Base-by-base conservation (phyloP, 2,888 invertebrate species). In the Polymixis flavicincta region DNA sequence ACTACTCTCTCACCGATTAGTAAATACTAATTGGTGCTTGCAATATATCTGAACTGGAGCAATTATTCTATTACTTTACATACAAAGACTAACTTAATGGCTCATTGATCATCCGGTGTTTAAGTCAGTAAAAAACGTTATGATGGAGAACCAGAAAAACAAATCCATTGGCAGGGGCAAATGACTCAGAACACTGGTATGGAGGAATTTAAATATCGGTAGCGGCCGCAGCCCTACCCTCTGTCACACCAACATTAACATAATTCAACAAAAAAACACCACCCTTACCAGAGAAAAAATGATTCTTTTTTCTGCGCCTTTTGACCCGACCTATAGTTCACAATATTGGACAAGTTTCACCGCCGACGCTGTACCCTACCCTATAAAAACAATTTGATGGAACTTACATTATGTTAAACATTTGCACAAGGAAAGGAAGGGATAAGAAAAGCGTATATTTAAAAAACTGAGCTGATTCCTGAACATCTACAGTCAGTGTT, bases 251-350 rank as follows among this genome's bases (percentile, higher is more conserved):
- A 82, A 84, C 90, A 95, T 96, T 96, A 95, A 92, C 95, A 96
- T 96, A 96, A 95, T 94, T 94, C 93, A 92, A 93, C 94, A 94
- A 95, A 95, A 94, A 95, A 95, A 92, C 88, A 91, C 91, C 92
- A 87, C 91, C 91, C 92, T 90, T 82, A 84, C 88, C 85, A 87
- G 90, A 90, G 83, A 93, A 92, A 77, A 94, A 92, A 87, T 78
- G 79, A 85, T 81, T 87, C 90, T 89, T 94, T 94, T 94, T 94
- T 92, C 90, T 90, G 87, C 89, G 85, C 88, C 88, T 90, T 91
- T 90, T 92, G 92, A 93, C 92, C 91, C 93, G 90, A 91, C 90
- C 90, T 86, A 83, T 89, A 91, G 91, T 92, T 91, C 90, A 92
- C 92, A 92, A 93, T 95, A 95, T 95, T 92, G 92, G 88, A 91